Conservation (phyloP, 2,888 invertebrate genomes). For the Nemotelus pantherinus region DNA sequence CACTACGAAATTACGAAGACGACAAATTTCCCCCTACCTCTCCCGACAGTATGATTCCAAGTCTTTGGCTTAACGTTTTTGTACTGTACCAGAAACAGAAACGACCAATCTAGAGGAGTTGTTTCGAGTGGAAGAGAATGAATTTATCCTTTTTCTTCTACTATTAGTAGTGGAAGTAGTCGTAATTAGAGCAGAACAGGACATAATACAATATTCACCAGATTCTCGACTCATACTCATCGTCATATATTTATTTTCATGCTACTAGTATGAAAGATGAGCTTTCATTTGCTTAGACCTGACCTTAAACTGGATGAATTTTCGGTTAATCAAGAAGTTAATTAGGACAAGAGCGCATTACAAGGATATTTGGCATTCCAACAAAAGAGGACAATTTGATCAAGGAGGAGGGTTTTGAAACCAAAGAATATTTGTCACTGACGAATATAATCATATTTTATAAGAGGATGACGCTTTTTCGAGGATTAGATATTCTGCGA, state of each 20-base stretch:
- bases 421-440: background rate
- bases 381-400: background rate
- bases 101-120: background rate
- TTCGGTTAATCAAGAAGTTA: constrained; percentile 38
- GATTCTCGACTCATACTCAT: too few relatives aligned
- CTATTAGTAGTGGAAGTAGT: too few relatives aligned
- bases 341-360: constrained; percentile 13
- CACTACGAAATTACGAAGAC: constrained; percentile 27
- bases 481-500: background rate
- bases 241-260: background rate
- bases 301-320: constrained; percentile 27
- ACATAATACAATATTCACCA: too few relatives aligned
- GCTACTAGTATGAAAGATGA: constrained; percentile 29
- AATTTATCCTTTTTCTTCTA: too few relatives aligned
- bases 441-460: background rate
- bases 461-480: background rate
- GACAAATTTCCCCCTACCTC: constrained; percentile 9
- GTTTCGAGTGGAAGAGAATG: background rate
- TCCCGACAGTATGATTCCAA: background rate
- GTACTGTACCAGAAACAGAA: background rate
- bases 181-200: too few relatives aligned
- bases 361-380: constrained; percentile 2
- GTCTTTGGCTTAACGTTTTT: too few relatives aligned
- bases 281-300: constrained; percentile 13
- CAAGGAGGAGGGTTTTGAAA: background rate